Evolutionary conservation across 2,797 vertebrate species (phyloP).

Genomic region (Oreonectes daqikongensis): DNA sequence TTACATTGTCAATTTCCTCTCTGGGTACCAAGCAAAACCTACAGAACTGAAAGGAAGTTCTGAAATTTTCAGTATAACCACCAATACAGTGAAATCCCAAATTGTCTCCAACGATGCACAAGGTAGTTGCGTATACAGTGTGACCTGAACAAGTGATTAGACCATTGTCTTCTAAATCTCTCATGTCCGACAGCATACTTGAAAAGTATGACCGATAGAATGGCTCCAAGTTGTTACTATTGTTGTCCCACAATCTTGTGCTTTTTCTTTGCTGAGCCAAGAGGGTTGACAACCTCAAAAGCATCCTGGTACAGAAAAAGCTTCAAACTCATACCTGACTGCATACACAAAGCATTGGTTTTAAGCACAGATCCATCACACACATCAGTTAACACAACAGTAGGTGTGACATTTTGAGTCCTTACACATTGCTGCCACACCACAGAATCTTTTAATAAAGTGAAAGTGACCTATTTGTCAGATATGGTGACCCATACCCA

Average conservation of each 20-base stretch:
- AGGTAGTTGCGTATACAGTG: neutral
- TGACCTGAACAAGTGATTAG: constrained; percentile 13
- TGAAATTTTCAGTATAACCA: constrained; percentile 12
- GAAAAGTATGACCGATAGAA: constrained; percentile 11
- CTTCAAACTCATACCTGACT: constrained; percentile 7
- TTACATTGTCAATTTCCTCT: neutral
- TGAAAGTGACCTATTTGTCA: too few species aligned
- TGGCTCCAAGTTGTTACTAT: constrained; percentile 1
- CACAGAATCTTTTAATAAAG: constrained; percentile 37
- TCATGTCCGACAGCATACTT: constrained; percentile 38
- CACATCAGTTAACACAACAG: constrained; percentile 19
- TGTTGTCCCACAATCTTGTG: neutral
- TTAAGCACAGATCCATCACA: constrained; percentile 46
- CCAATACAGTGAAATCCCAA: constrained; percentile 31
- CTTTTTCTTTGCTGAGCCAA: neutral
- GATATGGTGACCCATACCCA: too few species aligned
- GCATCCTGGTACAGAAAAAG: constrained; percentile 16
- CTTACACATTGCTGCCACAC: constrained; percentile 42
- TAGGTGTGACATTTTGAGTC: neutral
- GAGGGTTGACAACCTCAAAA: constrained; percentile 1
- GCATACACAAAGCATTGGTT: constrained; percentile 32
- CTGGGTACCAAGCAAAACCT: neutral
- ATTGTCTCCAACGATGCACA: neutral
- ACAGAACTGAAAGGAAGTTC: neutral
- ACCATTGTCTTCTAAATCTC: constrained; percentile 42